Percentiles rank a stretch among this genome's conserved stretches.
phyloP scores from a whole-genome alignment of 2,797 vertebrate species.

The Fratercula arctica region DNA sequence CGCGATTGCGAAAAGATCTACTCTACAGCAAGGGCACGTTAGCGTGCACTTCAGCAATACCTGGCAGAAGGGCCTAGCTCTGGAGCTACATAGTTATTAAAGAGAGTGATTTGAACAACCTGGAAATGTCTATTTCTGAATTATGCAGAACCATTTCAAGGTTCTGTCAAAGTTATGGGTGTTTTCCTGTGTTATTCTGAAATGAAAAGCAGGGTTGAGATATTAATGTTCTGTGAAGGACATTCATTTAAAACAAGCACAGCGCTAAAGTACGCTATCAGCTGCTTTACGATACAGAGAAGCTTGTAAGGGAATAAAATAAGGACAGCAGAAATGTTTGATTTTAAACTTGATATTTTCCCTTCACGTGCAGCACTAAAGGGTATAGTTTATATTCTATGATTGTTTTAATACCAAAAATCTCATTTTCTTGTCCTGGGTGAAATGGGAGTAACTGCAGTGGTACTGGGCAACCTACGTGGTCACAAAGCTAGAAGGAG shows the following conservation, averaged over 20 bases:
- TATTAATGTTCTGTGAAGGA: background rate
- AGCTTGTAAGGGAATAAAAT: background rate
- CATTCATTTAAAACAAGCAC: background rate
- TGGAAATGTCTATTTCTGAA: background rate
- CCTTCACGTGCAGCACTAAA: background rate
- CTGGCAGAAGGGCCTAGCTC: background rate
- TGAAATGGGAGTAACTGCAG: background rate
- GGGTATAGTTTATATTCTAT: background rate
- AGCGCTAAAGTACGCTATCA: background rate
- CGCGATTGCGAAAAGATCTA: background rate
- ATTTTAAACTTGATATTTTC: background rate
- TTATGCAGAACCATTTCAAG: background rate
- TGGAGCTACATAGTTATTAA: background rate
- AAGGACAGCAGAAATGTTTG: background rate
- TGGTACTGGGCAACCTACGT: background rate
- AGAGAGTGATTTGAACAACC: background rate
- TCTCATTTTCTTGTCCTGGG: background rate
- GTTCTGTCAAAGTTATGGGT: background rate
- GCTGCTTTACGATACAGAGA: background rate
- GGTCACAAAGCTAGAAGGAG: background rate
- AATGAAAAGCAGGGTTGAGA: background rate
- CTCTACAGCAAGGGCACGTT: background rate
- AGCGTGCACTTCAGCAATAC: background rate
- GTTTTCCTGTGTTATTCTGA: constrained; percentile 8
- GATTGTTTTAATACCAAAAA: background rate